phyloP scores from a whole-genome alignment of 2,888 invertebrate species.

The Celastrina argiolus region DNA sequence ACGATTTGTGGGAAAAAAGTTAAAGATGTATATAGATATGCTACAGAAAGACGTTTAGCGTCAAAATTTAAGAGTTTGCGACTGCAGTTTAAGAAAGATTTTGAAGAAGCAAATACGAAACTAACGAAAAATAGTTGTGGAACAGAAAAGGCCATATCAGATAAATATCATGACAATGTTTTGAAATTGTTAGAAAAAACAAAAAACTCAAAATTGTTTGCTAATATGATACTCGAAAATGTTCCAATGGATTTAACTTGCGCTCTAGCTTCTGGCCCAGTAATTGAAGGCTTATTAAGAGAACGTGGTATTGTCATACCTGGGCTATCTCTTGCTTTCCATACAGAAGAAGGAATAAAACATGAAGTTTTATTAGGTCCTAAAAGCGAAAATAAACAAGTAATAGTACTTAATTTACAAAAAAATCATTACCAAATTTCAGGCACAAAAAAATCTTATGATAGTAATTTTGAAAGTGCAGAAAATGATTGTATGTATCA shows the following conservation, averaged over 20 bases:
- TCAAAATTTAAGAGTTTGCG: not conserved
- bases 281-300: not conserved
- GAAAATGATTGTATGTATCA: constrained; percentile 21
- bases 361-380: constrained; percentile 16
- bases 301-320: constrained; percentile 16
- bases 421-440: constrained; percentile 19
- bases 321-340: constrained; percentile 1
- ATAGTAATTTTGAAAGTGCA: not conserved
- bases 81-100: constrained; percentile 15
- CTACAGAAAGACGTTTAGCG: constrained; percentile 11
- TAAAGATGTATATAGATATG: constrained; percentile 12
- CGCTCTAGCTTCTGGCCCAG: constrained; percentile 2
- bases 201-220: constrained; percentile 20
- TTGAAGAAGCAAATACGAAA: not conserved
- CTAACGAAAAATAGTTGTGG: not conserved
- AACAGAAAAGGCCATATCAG: constrained; percentile 12
- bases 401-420: constrained; percentile 12
- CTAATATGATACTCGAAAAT: constrained; percentile 19
- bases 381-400: not conserved
- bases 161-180: constrained; percentile 16
- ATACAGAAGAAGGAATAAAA: constrained; percentile 14
- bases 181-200: constrained; percentile 19
- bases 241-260: constrained; percentile 25
- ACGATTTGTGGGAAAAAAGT: constrained; percentile 17
- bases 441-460: not conserved